Conservation (phyloP, 2,797 vertebrate species). For the Enteromius anoplus region DNA sequence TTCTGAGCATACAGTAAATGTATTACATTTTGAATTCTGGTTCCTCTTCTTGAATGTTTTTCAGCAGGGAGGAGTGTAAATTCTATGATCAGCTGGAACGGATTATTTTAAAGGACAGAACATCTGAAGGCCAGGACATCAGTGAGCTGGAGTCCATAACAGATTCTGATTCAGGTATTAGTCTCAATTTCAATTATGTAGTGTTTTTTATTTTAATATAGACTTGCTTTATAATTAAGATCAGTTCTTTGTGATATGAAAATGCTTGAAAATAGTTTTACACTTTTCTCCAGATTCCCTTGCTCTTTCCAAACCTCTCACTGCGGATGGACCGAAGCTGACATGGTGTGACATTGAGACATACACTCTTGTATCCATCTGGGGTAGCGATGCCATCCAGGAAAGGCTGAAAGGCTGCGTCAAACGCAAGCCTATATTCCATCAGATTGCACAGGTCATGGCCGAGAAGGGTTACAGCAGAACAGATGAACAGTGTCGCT, state of each 20-base stretch:
- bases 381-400: slow-evolving; percentile 74
- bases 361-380: slow-evolving; percentile 70
- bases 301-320: slow-evolving; percentile 55
- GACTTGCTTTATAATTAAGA: neutral
- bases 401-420: slow-evolving; percentile 70
- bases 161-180: slow-evolving; percentile 64
- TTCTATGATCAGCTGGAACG: slow-evolving; percentile 75
- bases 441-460: slow-evolving; percentile 73
- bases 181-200: neutral
- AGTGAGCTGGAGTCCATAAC: slow-evolving; percentile 55
- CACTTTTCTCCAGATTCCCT: slow-evolving; percentile 29
- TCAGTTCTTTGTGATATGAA: neutral
- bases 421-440: slow-evolving; percentile 75
- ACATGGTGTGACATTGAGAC: slow-evolving; percentile 75
- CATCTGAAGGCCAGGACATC: slow-evolving; percentile 31
- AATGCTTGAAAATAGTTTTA: neutral
- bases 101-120: slow-evolving; percentile 69
- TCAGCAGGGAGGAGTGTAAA: slow-evolving; percentile 72
- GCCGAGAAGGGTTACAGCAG: slow-evolving; percentile 71
- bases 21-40: neutral
- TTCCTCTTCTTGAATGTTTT: neutral
- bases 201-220: neutral
- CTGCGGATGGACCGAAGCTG: slow-evolving; percentile 67
- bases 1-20: neutral
- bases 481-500: slow-evolving; percentile 76